Base-by-base conservation (phyloP, 2,797 vertebrate genomes). In the Petrocephalus sullivani region DNA sequence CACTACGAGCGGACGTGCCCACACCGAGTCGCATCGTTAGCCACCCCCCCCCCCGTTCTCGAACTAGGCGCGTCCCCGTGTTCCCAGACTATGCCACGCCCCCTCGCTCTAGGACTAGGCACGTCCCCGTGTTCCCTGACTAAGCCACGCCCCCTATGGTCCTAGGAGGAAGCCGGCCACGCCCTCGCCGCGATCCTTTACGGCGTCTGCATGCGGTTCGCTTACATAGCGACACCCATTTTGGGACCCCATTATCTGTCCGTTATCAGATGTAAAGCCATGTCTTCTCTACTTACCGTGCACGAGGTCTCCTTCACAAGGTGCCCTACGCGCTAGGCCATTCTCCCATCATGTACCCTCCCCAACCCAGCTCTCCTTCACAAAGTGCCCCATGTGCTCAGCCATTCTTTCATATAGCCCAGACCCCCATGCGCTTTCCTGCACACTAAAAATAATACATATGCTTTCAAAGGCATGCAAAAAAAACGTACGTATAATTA, bases 211-310 rank as follows among this genome's bases (percentile, higher is more conserved):
- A 21, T 33, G 46, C 23, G 8, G 58, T 75, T 64, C 41, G 71
- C 54, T 71, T 49, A 49, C 85, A 87, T 33, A 71, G 19, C 16
- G 33, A 57, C 60, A 58, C 61, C 60, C 83, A 37, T 81, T 82
- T 57, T n/a, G 53, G 81, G 46, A 60, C 19, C 67, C 87, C 64
- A 60, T 88, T 89, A 75, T 87, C 88, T 78, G 87, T 89, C 54
- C 82, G 37, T 87, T 85, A 88, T 61, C 90, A n/a, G 9, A 71
- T 16, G 10, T 67, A 67, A 67, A 14, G 5, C 23, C 1, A 23
- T 67, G 4, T 33, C 9, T 67, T 33, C 28, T 78, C 33, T n/a
- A 7, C 4, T 46, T 46, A 78, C 16, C 71, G 33, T 19, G 16
- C 71, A 37, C 41, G 4, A 14, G 1, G 67, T 75, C 67, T 75